Evolutionary conservation across 2,113 vertebrate species (phyloP), one percentile per base, ranked within the genome.

Genomic region (Nematolebias whitei): DNA sequence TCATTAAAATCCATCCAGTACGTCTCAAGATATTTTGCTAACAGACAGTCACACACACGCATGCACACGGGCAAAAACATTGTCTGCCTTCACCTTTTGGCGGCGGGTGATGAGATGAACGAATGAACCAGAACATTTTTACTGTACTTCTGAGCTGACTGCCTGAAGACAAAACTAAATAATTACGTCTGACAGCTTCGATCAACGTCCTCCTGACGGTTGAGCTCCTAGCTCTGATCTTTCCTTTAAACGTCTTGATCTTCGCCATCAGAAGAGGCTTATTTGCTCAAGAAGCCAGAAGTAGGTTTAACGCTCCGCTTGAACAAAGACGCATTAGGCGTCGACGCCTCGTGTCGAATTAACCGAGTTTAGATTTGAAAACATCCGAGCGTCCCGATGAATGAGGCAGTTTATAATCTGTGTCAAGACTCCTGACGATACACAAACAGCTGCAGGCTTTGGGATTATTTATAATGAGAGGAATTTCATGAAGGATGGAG

Each of bases 381-480:
- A 71, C 59, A 70, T 11, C 16, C 23, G 41, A 18, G 20, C 52
- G 55, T 65, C 68, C 55, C 71, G 69, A 77, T 38, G 64, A 63
- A 78, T 80, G 38, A 67, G 70, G 53, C 40, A 50, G 71, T 76
- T 71, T 39, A 47, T 79, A 71, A 78, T 76, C 61, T 53, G 52
- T 49, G 63, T 47, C 63, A 83, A 74, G 82, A 64, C 63, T 54
- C 69, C 72, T 48, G 63, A 84, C 68, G 76, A 60, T 68, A 24
- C 1, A 5, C 71, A 81, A 84, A 80, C 78, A 82, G 68, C 78
- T 32, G 2, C 54, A 66, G 71, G 78, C 60, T 55, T 69, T 69
- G 60, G 73, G 55, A 63, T 78, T 81, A 78, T 68, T 79, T 64
- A 71, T 76, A 80, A 83, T 78, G 74, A 55, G 40, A 22, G 57